Evolutionary conservation across 2,113 vertebrate genomes (phyloP).

Genomic region (Lates calcarifer): DNA sequence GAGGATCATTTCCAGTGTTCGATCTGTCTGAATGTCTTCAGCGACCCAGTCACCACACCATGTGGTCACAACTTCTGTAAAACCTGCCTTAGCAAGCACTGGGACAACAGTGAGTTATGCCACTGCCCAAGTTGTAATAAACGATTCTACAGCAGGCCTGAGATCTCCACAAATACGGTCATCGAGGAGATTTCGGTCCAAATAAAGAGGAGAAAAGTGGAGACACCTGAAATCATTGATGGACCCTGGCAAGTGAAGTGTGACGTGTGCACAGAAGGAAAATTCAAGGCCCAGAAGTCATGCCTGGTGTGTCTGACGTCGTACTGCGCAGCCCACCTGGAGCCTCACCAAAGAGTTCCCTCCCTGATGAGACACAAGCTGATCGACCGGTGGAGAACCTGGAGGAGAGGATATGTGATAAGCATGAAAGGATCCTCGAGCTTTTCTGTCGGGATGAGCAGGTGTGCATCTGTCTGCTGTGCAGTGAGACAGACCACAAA

Average conservation of each 20-base stretch:
- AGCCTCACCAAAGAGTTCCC: conserved; percentile 70
- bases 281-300: conserved; percentile 74
- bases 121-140: conserved; percentile 80
- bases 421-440: conserved; percentile 73
- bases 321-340: conserved; percentile 79
- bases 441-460: conserved; percentile 78
- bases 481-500: conserved; percentile 74
- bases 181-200: conserved; percentile 78
- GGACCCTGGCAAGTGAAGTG: conserved; percentile 61
- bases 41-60: conserved; percentile 62
- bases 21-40: conserved; percentile 70
- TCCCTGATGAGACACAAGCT: conserved; percentile 77
- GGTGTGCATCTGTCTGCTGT: conserved; percentile 78
- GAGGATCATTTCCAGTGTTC: conserved; percentile 58
- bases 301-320: conserved; percentile 81
- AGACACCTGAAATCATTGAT: rapidly evolving
- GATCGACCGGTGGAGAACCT: conserved; percentile 76
- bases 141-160: conserved; percentile 64
- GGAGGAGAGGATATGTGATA: conserved; percentile 73
- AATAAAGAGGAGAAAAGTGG: conserved; percentile 58
- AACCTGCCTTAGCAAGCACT: conserved; percentile 76
- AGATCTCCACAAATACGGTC: conserved; percentile 69
- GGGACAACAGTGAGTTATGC: conserved; percentile 68
- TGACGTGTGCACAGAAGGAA: conserved; percentile 70
- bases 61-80: conserved; percentile 79